A percentile compares a stretch with the other conserved stretches of the same genome.
Evolutionary conservation across 2,888 invertebrate species (phyloP).

Genomic region (Timema podura): DNA sequence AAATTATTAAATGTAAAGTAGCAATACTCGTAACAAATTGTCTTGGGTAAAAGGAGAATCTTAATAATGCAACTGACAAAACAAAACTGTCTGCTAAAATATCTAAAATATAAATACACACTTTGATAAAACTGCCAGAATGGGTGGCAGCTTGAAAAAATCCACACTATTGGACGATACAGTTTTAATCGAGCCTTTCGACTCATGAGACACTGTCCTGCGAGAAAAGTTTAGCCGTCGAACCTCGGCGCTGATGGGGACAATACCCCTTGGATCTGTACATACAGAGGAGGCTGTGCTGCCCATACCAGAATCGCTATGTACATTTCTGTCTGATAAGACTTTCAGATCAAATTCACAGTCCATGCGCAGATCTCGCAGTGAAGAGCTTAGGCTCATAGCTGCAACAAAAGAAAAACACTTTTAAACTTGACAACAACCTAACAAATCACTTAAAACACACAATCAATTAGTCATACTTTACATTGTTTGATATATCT

Average conservation of each 20-base stretch:
- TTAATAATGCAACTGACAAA: no score
- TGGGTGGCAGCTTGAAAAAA: constrained; percentile 62
- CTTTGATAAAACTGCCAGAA: constrained; percentile 49
- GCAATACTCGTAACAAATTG: no score
- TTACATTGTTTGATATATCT: no score
- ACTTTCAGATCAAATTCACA: constrained; percentile 11
- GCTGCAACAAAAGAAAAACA: not conserved
- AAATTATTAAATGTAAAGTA: no score
- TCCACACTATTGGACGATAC: constrained; percentile 47
- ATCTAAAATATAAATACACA: no score
- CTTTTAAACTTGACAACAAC: no score
- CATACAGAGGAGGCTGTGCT: constrained; percentile 24
- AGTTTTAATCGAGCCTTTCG: constrained; percentile 51
- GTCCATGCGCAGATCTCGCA: constrained; percentile 25
- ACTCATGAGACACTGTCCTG: constrained; percentile 57
- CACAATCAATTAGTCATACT: no score
- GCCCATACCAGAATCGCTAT: constrained; percentile 32
- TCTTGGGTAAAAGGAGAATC: no score
- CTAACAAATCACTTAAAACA: no score
- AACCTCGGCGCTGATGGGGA: constrained; percentile 20
- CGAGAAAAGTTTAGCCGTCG: constrained; percentile 49
- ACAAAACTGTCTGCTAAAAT: no score
- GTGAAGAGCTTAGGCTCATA: constrained; percentile 17
- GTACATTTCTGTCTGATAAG: constrained; percentile 25
- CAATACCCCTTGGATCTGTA: constrained; percentile 10